Evolutionary conservation across 2,797 vertebrate species (phyloP), one percentile per base, ranked within the genome.

Genomic region (Xerus rutilus): DNA sequence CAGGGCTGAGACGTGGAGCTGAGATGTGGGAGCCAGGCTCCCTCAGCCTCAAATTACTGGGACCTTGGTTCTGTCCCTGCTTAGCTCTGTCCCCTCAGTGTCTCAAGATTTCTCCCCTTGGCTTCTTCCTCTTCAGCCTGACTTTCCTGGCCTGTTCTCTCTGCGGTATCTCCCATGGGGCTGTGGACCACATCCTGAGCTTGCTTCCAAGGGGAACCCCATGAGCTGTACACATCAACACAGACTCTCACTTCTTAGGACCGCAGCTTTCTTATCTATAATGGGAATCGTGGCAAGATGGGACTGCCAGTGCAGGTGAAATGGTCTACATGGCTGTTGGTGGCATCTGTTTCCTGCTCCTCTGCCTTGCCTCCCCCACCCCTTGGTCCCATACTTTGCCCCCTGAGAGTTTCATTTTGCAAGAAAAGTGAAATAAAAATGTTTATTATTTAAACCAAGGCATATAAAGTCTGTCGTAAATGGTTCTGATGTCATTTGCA

Each of bases 401-500:
- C 86, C 87, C 73, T 14, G 85, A 90, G 94, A 96, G 93, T 89
- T 97, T 93, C 83, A 91, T 95, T 97, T 96, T 93, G 85, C 79
- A 54, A 21, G 76, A 94, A 67, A 18, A 83, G 59, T 76, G 35
- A 94, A 93, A 95, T 93, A 91, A 96, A 98, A 96, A 91, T 87
- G 87, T 96, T 92, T 90, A 94, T 96, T 95, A 96, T 95, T 97
- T 97, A 96, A 97, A 92, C 88, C 91, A 86, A 94, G 78, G 74
- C 92, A 86, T 69, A 59, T 73, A 94, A 95, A 97, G 77, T 23
- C 52, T 67, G 70, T 30, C n/a, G 3, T 95, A 93, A 96, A 93
- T 95, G 86, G 94, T 96, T 92, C 28, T 67, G 77, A 70, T 96
- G 96, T 86, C 1, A 0, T 96, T 96, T 97, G 96, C 67, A 96